These are phyloP conservation scores for Hoplias malabaricus DNA, from an alignment of 2,113 vertebrate species.

Conservation along the genomic window DNA sequence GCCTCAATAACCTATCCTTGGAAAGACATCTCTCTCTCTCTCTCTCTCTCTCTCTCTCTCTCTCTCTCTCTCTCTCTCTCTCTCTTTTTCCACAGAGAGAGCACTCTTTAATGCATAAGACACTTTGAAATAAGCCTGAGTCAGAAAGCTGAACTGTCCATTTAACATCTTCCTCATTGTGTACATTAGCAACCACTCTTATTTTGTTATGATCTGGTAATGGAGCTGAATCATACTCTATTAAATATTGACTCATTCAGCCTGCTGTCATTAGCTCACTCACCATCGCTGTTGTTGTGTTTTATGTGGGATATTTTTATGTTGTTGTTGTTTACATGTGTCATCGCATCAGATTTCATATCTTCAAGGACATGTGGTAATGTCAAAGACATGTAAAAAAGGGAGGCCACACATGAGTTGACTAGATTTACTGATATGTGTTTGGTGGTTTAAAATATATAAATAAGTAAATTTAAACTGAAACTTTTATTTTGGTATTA, in stretches of 20 bases:
- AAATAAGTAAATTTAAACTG: no score
- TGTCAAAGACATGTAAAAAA: background rate
- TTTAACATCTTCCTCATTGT: conserved; percentile 4
- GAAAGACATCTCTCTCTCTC: background rate
- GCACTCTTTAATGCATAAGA: background rate
- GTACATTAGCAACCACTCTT: background rate
- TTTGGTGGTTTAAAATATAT: no score
- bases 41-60: background rate
- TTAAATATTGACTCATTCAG: background rate
- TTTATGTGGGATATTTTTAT: no score
- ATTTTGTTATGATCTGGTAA: background rate
- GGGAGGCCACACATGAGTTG: background rate
- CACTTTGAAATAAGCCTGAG: background rate
- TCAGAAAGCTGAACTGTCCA: background rate
- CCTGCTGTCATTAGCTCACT: background rate
- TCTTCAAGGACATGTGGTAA: background rate
- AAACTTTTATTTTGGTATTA: no score
- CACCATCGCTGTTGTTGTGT: background rate
- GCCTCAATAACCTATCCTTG: background rate
- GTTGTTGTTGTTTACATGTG: background rate
- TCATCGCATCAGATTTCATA: background rate
- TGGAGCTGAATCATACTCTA: background rate
- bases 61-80: background rate
- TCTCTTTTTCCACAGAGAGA: background rate
- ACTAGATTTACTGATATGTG: background rate